Base-by-base conservation (phyloP, 1,140 invertebrate genomes). In the Drosophila kohkoa region DNA sequence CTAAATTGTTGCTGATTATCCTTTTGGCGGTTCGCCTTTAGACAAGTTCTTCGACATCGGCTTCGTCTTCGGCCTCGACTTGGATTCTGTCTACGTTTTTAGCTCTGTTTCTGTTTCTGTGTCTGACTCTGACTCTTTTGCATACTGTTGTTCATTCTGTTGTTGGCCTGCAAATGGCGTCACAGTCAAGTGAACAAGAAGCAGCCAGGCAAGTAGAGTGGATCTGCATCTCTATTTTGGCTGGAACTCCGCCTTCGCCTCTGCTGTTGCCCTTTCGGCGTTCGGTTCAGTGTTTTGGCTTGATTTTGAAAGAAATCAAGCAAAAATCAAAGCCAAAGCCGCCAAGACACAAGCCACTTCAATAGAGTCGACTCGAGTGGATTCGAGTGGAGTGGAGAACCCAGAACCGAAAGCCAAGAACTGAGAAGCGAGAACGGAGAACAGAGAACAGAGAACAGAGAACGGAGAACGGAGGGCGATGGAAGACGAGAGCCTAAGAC, bases 1-100 rank as follows among this genome's bases (percentile, higher is more conserved):
- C 82, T 92, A 92, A 92, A 92, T 92, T 92, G 91, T 92, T 91
- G 91, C 91, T 92, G 91, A 92, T 92, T 92, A 92, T 92, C 91
- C 91, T 91, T 92, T 92, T 92, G 89, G 90, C 90, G 90, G 90
- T 92, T 91, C 75, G 73, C 86, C 86, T 90, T 90, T 90, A 73
- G 87, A 86, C 81, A 90, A 79, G 70, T 86, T 77, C 77, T 65
- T 62, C 45, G 38, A 41, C 63, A 58, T 7, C 46, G 57, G 58
- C 75, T 78, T 11, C 25, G 49, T 6, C 28, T 30, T 38, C 8
- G 52, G 32, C 28, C 15, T 28, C 4, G 55, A 28, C 67, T 48
- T 46, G 20, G 35, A 49, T 59, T 49, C 43, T 71, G 72, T 66
- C 57, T 60, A 7, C 72, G 65, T 41, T 73, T 67, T 41, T 20